These are phyloP conservation scores for Caenorhabditis drosophilae DNA, from an alignment of 2,888 invertebrate genomes.

Conservation along the genomic window DNA sequence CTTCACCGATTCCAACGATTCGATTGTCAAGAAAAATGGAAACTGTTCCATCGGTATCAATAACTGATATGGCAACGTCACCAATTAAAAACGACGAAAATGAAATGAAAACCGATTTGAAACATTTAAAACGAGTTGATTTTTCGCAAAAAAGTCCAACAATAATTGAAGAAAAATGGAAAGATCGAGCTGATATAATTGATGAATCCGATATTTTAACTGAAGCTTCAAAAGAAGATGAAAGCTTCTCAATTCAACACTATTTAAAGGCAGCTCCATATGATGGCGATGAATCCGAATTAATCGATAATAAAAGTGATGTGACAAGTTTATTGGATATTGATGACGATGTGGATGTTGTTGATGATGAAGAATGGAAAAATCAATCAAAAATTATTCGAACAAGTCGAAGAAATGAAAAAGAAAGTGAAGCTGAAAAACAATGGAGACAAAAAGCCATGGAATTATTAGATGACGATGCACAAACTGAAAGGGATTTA, in stretches of 20 bases:
- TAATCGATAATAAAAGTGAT: conserved; percentile 38
- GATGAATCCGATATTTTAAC: conserved; percentile 54
- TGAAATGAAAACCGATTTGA: conserved; percentile 3
- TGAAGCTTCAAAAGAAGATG: conserved; percentile 36
- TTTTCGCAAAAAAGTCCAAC: conserved; percentile 29
- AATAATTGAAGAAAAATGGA: conserved; percentile 45
- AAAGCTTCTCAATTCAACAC: conserved; percentile 11
- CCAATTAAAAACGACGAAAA: conserved; percentile 26
- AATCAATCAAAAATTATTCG: conserved; percentile 28
- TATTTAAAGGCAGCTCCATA: conserved; percentile 21
- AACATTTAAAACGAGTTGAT: conserved; percentile 38
- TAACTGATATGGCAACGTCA: conserved; percentile 10
- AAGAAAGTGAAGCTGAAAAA: conserved; percentile 25
- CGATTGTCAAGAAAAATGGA: conserved; percentile 22
- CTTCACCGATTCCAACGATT: conserved; percentile 43
- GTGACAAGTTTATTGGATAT: conserved; percentile 29
- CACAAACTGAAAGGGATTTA: conserved; percentile 46
- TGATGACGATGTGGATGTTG: too few species aligned
- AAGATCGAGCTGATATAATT: conserved; percentile 36
- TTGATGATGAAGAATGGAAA: conserved; percentile 28
- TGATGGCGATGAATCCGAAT: conserved; percentile 43
- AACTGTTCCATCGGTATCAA: conserved; percentile 12
- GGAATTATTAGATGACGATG: conserved; percentile 41
- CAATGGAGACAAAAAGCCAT: conserved; percentile 40
- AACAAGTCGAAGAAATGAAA: conserved; percentile 31